These are phyloP conservation scores for Lates calcarifer DNA, from an alignment of 2,113 vertebrate species.

Conservation along the genomic window DNA sequence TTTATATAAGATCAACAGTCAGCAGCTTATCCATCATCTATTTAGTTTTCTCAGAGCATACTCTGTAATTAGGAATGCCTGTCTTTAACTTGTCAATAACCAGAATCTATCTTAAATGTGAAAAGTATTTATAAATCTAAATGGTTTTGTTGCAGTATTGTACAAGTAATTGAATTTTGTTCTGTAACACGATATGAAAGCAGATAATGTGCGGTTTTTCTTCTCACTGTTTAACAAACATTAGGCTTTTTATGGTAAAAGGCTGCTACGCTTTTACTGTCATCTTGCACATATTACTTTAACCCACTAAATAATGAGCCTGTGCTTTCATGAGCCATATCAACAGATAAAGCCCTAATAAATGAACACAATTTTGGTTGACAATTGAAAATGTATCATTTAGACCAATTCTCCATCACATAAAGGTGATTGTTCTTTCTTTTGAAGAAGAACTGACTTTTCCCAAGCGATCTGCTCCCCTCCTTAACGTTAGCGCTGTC, in stretches of 20 bases:
- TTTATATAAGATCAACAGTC: constrained; percentile 5
- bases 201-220: neutral
- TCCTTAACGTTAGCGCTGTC: constrained; percentile 51
- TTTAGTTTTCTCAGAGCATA: neutral
- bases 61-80: neutral
- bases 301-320: constrained; percentile 14
- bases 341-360: constrained; percentile 5
- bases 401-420: constrained; percentile 13
- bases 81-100: neutral
- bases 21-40: constrained; percentile 6
- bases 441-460: constrained; percentile 38
- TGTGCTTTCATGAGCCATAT: constrained; percentile 8
- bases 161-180: neutral
- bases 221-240: neutral
- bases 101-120: neutral
- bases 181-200: neutral
- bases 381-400: constrained; percentile 19
- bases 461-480: constrained; percentile 19
- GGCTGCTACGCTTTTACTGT: neutral
- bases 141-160: neutral
- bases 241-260: neutral
- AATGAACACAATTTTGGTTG: constrained; percentile 19
- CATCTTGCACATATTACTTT: constrained; percentile 14
- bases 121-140: neutral
- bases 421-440: constrained; percentile 31